Conservation (phyloP, 92 coral and sea anemone species). For the Galaxea fascicularis region DNA sequence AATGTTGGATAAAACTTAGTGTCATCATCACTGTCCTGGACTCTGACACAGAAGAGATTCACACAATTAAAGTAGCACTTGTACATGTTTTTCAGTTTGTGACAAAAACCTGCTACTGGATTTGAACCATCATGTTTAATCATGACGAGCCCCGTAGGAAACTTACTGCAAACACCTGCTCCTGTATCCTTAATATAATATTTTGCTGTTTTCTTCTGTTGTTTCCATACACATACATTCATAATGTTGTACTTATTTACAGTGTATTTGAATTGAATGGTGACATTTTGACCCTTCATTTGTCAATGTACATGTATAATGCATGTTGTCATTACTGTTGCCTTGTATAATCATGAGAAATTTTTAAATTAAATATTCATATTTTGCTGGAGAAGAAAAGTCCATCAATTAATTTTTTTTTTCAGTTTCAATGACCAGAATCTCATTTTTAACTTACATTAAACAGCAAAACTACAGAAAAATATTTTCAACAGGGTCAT, state of each 20-base stretch:
- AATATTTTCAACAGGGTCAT: neutral
- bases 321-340: neutral
- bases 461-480: no score
- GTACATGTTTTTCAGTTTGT: slow-evolving; percentile 63
- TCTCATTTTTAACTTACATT: neutral
- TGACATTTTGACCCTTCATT: neutral
- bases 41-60: slow-evolving; percentile 59
- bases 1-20: slow-evolving; percentile 66
- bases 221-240: slow-evolving; percentile 6
- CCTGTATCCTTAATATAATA: slow-evolving; percentile 47
- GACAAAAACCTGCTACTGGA: slow-evolving; percentile 62
- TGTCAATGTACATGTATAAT: neutral
- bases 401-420: neutral
- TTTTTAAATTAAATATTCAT: neutral
- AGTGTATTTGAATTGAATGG: slow-evolving; percentile 13
- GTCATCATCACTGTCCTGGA: slow-evolving; percentile 61
- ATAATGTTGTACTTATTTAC: slow-evolving; percentile 11
- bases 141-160: slow-evolving; percentile 51
- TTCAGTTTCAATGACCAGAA: neutral
- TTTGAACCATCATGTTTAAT: slow-evolving; percentile 57
- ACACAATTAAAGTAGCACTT: slow-evolving; percentile 45
- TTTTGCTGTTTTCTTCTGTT: slow-evolving; percentile 5
- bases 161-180: slow-evolving; percentile 62
- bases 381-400: neutral
- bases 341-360: neutral